Evolutionary conservation across 2,888 invertebrate genomes (phyloP), one percentile per base, ranked within the genome.

Genomic region (Tillus elongatus): DNA sequence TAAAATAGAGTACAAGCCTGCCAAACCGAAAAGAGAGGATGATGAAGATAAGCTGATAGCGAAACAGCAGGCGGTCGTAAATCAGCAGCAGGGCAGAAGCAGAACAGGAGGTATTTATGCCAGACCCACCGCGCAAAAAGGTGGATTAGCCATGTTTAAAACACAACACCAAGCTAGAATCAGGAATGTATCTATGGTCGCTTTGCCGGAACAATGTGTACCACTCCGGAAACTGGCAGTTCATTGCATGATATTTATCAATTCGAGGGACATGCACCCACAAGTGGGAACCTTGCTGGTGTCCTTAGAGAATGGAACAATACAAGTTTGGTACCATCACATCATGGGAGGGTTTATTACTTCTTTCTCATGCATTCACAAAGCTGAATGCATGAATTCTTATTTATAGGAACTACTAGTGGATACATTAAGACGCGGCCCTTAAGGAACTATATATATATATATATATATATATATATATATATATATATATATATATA

Each of bases 391-490:
- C 32, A 4, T 32, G n/a, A 30, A 10, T 31, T n/a, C n/a, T n/a
- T n/a, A n/a, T n/a, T n/a, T n/a, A 19, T 34, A 69, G 71, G 71
- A 4, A 66, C 70, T 39, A 76, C 79, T 1, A 64, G 71, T 39
- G 89, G 89, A 2, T 87, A 87, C 54, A 70, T 89, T 35, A 88
- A 87, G 68, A 74, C 79, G 12, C 89, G 87, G 86, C 71, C 81
- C 30, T 69, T 89, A 57, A 69, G 66, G 35, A 79, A 84, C 59
- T 88, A 74, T 51, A n/a, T n/a, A n/a, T n/a, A n/a, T n/a, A n/a
- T n/a, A n/a, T n/a, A n/a, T n/a, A n/a, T n/a, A n/a, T n/a, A n/a
- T n/a, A n/a, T n/a, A n/a, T n/a, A n/a, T n/a, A n/a, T n/a, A n/a
- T n/a, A n/a, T n/a, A n/a, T n/a, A n/a, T n/a, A n/a, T n/a, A n/a